Conservation (phyloP, 1,140 invertebrate species). For the Neodiprion virginianus region DNA sequence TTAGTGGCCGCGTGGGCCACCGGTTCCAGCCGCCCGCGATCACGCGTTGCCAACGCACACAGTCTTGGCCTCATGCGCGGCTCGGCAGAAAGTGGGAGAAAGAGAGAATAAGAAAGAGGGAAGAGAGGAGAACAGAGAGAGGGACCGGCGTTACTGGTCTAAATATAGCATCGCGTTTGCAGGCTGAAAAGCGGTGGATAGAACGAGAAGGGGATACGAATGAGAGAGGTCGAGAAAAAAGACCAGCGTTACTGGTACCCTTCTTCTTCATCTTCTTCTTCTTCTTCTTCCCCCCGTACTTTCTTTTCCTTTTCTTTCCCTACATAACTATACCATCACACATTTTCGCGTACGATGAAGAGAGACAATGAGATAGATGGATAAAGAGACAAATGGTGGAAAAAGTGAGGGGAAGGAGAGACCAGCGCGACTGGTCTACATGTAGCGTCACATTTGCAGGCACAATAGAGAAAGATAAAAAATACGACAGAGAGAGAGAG, state of each 20-base stretch:
- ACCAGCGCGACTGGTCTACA: slow-evolving; percentile 54
- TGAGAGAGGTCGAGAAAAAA: background rate
- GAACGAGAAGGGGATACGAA: slow-evolving; percentile 20
- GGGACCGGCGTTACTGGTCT: slow-evolving; percentile 49
- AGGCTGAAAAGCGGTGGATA: slow-evolving; percentile 24
- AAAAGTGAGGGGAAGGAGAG: slow-evolving; percentile 16
- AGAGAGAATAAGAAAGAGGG: background rate
- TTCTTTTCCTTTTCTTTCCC: background rate
- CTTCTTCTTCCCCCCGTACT: slow-evolving; percentile 4
- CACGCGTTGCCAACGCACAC: background rate
- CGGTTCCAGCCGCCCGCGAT: no score
- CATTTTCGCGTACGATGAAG: background rate
- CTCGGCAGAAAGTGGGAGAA: background rate
- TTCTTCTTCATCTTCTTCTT: slow-evolving; percentile 12
- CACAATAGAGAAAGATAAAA: slow-evolving; percentile 9
- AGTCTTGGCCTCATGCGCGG: background rate
- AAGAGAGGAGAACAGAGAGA: slow-evolving; percentile 18
- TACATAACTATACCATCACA: no score
- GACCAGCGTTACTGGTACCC: slow-evolving; percentile 14
- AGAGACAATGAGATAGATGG: background rate
- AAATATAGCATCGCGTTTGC: slow-evolving; percentile 60
- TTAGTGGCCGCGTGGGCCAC: no score
- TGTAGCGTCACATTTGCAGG: slow-evolving; percentile 58
- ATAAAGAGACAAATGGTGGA: background rate
- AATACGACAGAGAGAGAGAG: slow-evolving; percentile 13